Conservation (phyloP, 2,888 invertebrate species). For the Rhyacophila evoluta region DNA sequence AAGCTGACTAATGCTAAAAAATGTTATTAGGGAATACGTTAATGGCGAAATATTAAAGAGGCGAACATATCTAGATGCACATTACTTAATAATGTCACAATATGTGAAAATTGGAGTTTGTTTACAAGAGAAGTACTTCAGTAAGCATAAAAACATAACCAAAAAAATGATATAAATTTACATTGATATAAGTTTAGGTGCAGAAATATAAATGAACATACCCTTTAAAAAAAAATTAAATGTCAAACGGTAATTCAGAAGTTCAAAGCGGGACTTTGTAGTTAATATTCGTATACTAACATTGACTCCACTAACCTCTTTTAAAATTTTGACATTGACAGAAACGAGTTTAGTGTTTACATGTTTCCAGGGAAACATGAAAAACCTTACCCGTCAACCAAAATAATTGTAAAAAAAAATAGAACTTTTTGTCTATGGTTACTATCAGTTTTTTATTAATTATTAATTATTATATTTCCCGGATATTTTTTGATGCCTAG, state of each 20-base stretch:
- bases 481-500: too few species aligned
- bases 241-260: too few species aligned
- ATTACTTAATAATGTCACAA: neutral
- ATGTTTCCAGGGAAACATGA: neutral
- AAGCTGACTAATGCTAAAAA: too few species aligned
- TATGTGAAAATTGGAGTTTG: neutral
- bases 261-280: too few species aligned
- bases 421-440: too few species aligned
- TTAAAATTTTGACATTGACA: slow-evolving; percentile 2
- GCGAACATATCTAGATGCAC: too few species aligned
- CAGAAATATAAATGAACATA: too few species aligned
- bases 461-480: too few species aligned
- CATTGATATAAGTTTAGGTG: neutral
- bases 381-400: neutral
- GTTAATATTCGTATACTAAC: neutral
- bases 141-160: neutral
- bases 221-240: too few species aligned
- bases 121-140: neutral
- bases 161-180: neutral
- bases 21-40: too few species aligned
- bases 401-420: neutral
- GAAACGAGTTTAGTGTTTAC: neutral
- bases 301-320: neutral
- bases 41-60: too few species aligned
- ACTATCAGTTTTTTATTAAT: too few species aligned